phyloP scores from a whole-genome alignment of 2,888 invertebrate genomes.

The Polylopha cassiicola region DNA sequence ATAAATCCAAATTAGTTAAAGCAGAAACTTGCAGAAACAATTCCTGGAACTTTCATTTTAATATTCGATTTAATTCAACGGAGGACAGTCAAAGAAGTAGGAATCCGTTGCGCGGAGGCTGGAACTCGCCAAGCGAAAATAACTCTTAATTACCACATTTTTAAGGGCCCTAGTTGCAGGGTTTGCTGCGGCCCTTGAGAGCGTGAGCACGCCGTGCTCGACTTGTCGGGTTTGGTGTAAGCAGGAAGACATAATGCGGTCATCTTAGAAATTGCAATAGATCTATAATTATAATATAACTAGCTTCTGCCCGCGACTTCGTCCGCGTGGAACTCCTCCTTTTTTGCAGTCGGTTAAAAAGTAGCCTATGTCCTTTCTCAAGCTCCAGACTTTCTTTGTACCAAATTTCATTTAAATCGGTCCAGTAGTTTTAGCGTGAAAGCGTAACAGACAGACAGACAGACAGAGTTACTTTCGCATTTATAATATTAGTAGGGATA shows the following conservation, averaged over 20 bases:
- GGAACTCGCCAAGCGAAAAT: slow-evolving; percentile 66
- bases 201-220: slow-evolving; percentile 51
- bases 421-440: too few relatives aligned
- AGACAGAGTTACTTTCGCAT: too few relatives aligned
- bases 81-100: slow-evolving; percentile 23
- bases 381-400: too few relatives aligned
- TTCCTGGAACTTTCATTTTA: slow-evolving; percentile 38
- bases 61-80: slow-evolving; percentile 60
- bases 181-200: slow-evolving; percentile 45
- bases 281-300: too few relatives aligned
- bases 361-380: too few relatives aligned
- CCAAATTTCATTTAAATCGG: too few relatives aligned
- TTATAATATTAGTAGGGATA: too few relatives aligned
- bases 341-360: too few relatives aligned
- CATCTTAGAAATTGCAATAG: too few relatives aligned
- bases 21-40: background rate
- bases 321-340: too few relatives aligned
- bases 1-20: slow-evolving; percentile 9
- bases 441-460: too few relatives aligned
- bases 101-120: slow-evolving; percentile 43
- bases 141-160: slow-evolving; percentile 61
- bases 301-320: too few relatives aligned
- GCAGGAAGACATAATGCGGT: slow-evolving; percentile 7
- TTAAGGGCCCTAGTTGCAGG: slow-evolving; percentile 62
- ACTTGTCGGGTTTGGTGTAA: slow-evolving; percentile 39